A percentile compares a stretch with the other conserved stretches of the same genome.
These are phyloP conservation scores for Drosophila paulistorum DNA, from an alignment of 1,140 invertebrate genomes.

Conservation along the genomic window DNA sequence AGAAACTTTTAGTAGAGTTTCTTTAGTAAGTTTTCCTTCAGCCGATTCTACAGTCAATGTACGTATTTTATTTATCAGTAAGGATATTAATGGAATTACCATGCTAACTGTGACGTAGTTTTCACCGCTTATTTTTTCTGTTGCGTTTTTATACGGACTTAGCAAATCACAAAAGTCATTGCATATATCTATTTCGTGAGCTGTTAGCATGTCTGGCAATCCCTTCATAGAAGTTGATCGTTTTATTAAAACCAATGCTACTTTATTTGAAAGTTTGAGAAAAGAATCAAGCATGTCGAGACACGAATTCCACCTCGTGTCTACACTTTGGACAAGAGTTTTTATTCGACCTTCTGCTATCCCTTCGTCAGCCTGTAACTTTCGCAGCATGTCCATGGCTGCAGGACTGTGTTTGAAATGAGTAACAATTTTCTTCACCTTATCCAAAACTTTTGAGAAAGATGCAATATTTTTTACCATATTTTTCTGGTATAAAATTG, in stretches of 20 bases:
- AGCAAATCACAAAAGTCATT: constrained; percentile 18
- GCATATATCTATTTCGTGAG: too few species aligned
- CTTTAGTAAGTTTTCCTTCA: constrained; percentile 22
- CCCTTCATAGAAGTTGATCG: constrained; percentile 24
- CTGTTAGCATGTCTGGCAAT: neutral
- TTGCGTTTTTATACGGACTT: constrained; percentile 27
- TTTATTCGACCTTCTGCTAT: too few species aligned
- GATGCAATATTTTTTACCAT: too few species aligned
- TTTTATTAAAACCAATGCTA: constrained; percentile 23
- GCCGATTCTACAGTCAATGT: constrained; percentile 21
- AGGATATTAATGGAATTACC: too few species aligned
- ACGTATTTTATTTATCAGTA: neutral
- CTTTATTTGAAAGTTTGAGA: constrained; percentile 24
- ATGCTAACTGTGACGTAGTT: constrained; percentile 15
- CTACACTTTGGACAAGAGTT: constrained; percentile 30
- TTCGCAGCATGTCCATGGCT: too few species aligned
- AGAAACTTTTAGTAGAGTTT: constrained; percentile 6
- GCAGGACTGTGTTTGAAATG: too few species aligned
- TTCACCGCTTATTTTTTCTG: constrained; percentile 33
- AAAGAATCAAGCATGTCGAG: constrained; percentile 23
- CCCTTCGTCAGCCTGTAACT: too few species aligned
- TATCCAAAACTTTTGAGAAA: too few species aligned
- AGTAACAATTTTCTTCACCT: too few species aligned
- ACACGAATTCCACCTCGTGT: constrained; percentile 29
- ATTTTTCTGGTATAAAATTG: too few species aligned